phyloP scores from a whole-genome alignment of 2,888 invertebrate genomes.

The Brenthis hecate region DNA sequence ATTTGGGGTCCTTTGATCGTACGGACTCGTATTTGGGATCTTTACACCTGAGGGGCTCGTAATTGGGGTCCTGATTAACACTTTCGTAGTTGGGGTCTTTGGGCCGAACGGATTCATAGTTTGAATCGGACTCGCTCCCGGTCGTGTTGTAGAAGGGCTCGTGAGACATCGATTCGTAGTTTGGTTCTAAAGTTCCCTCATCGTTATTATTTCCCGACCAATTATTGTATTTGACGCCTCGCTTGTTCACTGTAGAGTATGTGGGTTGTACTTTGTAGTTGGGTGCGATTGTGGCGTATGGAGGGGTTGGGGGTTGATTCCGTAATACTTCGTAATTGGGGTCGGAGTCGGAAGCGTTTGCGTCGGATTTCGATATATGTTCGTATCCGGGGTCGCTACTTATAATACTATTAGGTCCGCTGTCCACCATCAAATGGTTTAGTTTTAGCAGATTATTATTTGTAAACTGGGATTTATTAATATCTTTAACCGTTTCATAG shows the following conservation, averaged over 20 bases:
- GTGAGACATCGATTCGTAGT: slow-evolving; percentile 89
- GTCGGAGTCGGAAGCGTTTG: slow-evolving; percentile 84
- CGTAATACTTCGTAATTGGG: slow-evolving; percentile 91
- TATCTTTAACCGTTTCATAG: slow-evolving; percentile 83
- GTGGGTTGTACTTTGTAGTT: slow-evolving; percentile 74
- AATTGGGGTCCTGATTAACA: slow-evolving; percentile 86
- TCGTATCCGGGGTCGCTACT: slow-evolving; percentile 89
- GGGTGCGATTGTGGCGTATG: slow-evolving; percentile 74
- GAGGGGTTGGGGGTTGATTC: slow-evolving; percentile 78
- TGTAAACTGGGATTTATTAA: slow-evolving; percentile 55
- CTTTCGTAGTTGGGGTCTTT: slow-evolving; percentile 87
- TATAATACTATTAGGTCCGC: slow-evolving; percentile 83
- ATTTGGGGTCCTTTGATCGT: slow-evolving; percentile 74
- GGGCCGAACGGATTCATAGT: slow-evolving; percentile 86
- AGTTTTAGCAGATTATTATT: slow-evolving; percentile 65
- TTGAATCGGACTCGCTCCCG: slow-evolving; percentile 88
- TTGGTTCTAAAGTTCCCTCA: slow-evolving; percentile 84
- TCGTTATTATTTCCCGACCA: slow-evolving; percentile 78
- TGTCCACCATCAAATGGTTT: slow-evolving; percentile 66
- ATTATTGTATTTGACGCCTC: slow-evolving; percentile 78
- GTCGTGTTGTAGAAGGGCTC: slow-evolving; percentile 83
- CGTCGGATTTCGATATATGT: slow-evolving; percentile 79
- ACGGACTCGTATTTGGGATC: slow-evolving; percentile 90
- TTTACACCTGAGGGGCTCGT: slow-evolving; percentile 84
- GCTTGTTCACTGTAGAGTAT: slow-evolving; percentile 82